Evolutionary conservation across 2,797 vertebrate genomes (phyloP).

Genomic region (Chromis chromis): DNA sequence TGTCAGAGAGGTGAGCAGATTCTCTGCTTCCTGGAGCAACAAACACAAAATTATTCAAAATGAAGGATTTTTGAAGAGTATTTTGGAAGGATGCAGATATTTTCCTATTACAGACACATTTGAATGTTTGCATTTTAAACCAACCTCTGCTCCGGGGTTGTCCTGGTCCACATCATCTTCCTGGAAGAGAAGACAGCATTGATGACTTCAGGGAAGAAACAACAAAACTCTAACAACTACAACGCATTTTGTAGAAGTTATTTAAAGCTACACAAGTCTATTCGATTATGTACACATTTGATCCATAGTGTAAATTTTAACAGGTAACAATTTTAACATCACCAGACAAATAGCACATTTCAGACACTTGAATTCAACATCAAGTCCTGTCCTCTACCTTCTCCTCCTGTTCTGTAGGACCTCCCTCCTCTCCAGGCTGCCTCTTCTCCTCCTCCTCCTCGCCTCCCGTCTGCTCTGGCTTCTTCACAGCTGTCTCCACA

Average conservation of each 20-base stretch:
- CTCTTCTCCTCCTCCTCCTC: slow-evolving; percentile 71
- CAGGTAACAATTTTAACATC: too few species aligned
- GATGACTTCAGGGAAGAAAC: too few species aligned
- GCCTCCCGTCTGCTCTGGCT: slow-evolving; percentile 51
- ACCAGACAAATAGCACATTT: too few species aligned
- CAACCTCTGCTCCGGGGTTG: slow-evolving; percentile 90
- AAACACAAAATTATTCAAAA: not conserved
- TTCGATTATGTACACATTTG: not conserved
- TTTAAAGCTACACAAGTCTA: not conserved
- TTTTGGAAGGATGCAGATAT: not conserved
- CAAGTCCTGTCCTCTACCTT: slow-evolving; percentile 82
- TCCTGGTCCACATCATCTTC: slow-evolving; percentile 92
- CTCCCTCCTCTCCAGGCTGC: slow-evolving; percentile 78
- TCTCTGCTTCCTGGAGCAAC: slow-evolving; percentile 84
- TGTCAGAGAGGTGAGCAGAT: slow-evolving; percentile 90
- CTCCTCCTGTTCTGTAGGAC: slow-evolving; percentile 84
- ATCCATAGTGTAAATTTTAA: not conserved
- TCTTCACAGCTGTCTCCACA: slow-evolving; percentile 63
- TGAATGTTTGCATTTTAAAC: slow-evolving; percentile 17
- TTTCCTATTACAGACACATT: not conserved
- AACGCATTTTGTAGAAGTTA: too few species aligned
- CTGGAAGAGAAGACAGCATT: slow-evolving; percentile 67
- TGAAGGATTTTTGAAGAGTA: not conserved
- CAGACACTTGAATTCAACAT: too few species aligned
- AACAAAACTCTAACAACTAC: too few species aligned